Conservation (phyloP, 2,888 invertebrate species). For the Mesoligia furuncula region DNA sequence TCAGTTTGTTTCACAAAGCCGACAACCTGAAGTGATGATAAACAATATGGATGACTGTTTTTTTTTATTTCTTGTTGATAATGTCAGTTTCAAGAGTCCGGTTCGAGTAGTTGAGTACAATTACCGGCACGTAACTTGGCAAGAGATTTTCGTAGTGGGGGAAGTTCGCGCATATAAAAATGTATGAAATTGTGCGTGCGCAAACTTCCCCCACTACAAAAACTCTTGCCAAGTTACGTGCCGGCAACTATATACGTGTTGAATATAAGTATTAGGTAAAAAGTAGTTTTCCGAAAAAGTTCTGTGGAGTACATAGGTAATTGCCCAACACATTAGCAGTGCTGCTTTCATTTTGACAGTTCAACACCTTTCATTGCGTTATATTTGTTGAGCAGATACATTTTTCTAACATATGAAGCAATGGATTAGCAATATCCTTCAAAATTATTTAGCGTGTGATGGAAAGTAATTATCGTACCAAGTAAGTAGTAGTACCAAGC, state of each 20-base stretch:
- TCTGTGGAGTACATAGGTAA: background rate
- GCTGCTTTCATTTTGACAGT: background rate
- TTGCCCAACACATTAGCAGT: background rate
- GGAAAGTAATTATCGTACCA: too few relatives aligned
- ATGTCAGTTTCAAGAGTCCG: slow-evolving; percentile 63
- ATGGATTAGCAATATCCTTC: background rate
- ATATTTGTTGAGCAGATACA: background rate
- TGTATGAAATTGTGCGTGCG: too few relatives aligned
- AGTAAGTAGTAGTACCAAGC: too few relatives aligned
- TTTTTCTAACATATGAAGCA: background rate
- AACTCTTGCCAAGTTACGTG: too few relatives aligned
- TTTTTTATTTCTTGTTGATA: slow-evolving; percentile 66
- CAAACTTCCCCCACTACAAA: too few relatives aligned
- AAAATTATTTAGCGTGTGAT: background rate
- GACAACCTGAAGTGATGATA: slow-evolving; percentile 53
- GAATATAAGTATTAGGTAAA: slow-evolving; percentile 7
- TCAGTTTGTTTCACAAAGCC: slow-evolving; percentile 41
- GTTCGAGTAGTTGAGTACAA: slow-evolving; percentile 26
- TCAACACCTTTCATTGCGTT: background rate
- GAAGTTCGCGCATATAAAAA: too few relatives aligned
- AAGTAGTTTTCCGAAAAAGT: slow-evolving; percentile 6
- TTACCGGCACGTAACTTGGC: too few relatives aligned
- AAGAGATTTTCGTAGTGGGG: too few relatives aligned
- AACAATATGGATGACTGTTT: slow-evolving; percentile 46
- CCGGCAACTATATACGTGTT: background rate